A percentile compares a stretch with the other conserved stretches of the same genome.
Evolutionary conservation across 2,888 invertebrate genomes (phyloP).

Genomic region (Pollenia angustigena): DNA sequence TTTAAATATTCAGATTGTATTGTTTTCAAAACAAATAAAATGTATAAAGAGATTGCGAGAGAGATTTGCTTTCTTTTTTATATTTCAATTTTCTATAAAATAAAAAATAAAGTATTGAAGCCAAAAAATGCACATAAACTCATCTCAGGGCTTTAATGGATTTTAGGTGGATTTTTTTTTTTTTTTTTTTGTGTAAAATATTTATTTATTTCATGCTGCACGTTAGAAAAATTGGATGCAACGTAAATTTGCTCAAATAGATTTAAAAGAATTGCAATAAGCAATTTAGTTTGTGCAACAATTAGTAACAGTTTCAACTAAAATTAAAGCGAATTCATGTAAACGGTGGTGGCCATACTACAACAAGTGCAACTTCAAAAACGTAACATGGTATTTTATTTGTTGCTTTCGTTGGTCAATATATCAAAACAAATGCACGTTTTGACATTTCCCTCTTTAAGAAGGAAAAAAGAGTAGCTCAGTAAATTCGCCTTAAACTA

Average conservation of each 20-base stretch:
- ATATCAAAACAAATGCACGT: no score
- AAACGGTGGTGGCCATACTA: no score
- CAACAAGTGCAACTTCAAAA: no score
- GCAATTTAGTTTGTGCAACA: background rate
- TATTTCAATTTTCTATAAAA: constrained; percentile 35
- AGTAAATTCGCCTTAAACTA: no score
- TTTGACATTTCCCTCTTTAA: no score
- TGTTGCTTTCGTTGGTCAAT: no score
- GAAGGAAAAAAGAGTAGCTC: no score
- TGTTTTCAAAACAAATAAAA: constrained; percentile 48
- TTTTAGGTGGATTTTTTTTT: constrained; percentile 27
- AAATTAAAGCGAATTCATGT: no score
- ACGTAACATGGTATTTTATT: no score
- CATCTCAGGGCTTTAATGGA: constrained; percentile 25
- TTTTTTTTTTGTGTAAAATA: background rate
- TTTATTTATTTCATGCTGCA: background rate
- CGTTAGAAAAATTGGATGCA: background rate
- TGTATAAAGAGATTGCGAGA: background rate
- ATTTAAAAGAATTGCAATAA: no score
- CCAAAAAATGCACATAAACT: background rate
- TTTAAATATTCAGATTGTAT: constrained; percentile 42
- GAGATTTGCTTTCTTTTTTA: constrained; percentile 11
- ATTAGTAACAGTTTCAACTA: background rate
- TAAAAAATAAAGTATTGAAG: constrained; percentile 1
- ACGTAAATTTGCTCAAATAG: background rate